A percentile compares a stretch with the other conserved stretches of the same genome.
These are phyloP conservation scores for Pterophyllum scalare DNA, from an alignment of 2,113 vertebrate species.

Conservation along the genomic window DNA sequence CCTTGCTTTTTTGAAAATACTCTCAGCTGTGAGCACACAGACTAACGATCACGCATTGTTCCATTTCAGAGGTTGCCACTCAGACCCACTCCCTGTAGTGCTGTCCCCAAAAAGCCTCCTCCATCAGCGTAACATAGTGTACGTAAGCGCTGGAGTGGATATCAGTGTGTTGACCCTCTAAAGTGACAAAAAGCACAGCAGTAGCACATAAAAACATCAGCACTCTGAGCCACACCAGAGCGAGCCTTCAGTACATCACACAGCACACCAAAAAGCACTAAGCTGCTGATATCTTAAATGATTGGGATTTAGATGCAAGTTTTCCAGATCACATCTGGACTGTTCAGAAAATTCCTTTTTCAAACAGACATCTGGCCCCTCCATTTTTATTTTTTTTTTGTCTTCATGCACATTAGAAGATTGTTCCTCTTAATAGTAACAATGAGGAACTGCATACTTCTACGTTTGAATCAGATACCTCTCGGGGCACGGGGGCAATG, in stretches of 20 bases:
- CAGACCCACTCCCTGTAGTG: slow-evolving; percentile 61
- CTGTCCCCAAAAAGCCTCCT: slow-evolving; percentile 72
- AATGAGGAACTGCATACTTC: background rate
- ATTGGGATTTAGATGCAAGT: background rate
- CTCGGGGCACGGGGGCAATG: slow-evolving; percentile 54
- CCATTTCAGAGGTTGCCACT: slow-evolving; percentile 65
- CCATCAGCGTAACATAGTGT: slow-evolving; percentile 54
- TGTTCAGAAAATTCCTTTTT: slow-evolving; percentile 1
- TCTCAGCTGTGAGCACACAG: background rate
- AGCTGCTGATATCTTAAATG: slow-evolving; percentile 20
- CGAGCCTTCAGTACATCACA: slow-evolving; percentile 8
- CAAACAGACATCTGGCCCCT: slow-evolving; percentile 23
- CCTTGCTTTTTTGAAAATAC: slow-evolving; percentile 42
- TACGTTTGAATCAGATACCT: slow-evolving; percentile 41
- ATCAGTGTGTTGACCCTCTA: slow-evolving; percentile 66
- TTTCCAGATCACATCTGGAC: background rate
- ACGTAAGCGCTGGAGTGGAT: slow-evolving; percentile 59
- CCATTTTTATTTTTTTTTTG: background rate
- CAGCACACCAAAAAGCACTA: slow-evolving; percentile 28
- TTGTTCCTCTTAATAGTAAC: background rate
- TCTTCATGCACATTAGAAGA: slow-evolving; percentile 6
- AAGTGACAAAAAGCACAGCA: slow-evolving; percentile 64
- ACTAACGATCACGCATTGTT: slow-evolving; percentile 2
- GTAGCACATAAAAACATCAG: slow-evolving; percentile 54
- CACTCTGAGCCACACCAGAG: slow-evolving; percentile 40